Evolutionary conservation across 2,888 invertebrate genomes (phyloP).

Genomic region (Hypomecis punctinalis): DNA sequence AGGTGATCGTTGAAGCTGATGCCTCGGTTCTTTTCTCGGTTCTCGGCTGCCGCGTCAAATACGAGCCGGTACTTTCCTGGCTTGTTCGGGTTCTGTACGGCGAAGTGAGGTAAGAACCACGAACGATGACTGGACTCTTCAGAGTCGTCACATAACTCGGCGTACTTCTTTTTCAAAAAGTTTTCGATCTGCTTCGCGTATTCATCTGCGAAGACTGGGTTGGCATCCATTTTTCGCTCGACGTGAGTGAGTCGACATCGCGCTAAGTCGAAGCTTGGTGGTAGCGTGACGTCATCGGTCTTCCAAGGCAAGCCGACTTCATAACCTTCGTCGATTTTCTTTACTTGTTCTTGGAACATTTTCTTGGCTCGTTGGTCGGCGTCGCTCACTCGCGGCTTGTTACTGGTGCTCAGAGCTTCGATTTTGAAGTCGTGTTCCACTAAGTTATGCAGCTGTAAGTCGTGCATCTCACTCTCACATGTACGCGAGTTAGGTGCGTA

Average conservation of each 20-base stretch:
- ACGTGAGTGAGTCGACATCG: too few species aligned
- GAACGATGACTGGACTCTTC: background rate
- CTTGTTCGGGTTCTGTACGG: slow-evolving; percentile 10
- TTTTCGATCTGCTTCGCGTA: too few species aligned
- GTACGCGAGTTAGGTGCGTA: background rate
- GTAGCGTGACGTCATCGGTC: background rate
- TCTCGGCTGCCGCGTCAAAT: slow-evolving; percentile 22
- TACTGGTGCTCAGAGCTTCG: too few species aligned
- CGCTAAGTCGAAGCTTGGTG: background rate
- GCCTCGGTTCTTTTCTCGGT: background rate
- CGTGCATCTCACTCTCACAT: background rate
- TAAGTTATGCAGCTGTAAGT: too few species aligned
- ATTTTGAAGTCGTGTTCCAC: too few species aligned
- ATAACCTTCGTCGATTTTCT: background rate
- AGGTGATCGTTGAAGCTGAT: slow-evolving; percentile 6
- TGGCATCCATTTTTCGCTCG: too few species aligned
- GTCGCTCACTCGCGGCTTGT: too few species aligned
- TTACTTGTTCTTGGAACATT: too few species aligned
- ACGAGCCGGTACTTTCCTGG: slow-evolving; percentile 10
- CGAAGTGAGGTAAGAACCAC: slow-evolving; percentile 1
- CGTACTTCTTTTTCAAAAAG: too few species aligned
- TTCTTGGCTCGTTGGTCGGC: too few species aligned
- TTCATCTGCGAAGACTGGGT: too few species aligned
- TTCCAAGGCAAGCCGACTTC: background rate
- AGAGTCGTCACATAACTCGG: too few species aligned